These are phyloP conservation scores for Knipowitschia caucasica DNA, from an alignment of 2,797 vertebrate genomes.

Conservation along the genomic window DNA sequence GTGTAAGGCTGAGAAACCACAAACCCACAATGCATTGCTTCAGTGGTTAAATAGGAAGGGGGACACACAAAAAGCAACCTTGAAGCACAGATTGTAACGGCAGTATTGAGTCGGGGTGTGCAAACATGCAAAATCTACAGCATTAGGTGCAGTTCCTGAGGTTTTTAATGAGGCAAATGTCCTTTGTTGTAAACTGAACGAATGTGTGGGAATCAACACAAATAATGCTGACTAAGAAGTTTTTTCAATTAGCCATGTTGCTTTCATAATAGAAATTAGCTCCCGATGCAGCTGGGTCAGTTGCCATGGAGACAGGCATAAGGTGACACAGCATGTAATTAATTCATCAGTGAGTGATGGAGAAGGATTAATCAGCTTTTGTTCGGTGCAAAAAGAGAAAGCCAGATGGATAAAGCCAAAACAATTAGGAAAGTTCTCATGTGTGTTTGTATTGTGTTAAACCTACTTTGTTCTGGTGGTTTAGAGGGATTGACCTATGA, in stretches of 20 bases:
- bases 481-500: no score
- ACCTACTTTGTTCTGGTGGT: neutral
- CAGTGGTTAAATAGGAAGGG: slow-evolving; percentile 39
- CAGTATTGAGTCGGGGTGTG: slow-evolving; percentile 17
- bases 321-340: slow-evolving; percentile 67
- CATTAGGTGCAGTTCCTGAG: slow-evolving; percentile 1
- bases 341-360: slow-evolving; percentile 74
- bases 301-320: slow-evolving; percentile 51
- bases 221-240: slow-evolving; percentile 2
- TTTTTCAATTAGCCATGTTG: neutral
- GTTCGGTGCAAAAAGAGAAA: slow-evolving; percentile 46
- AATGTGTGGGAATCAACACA: neutral
- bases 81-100: slow-evolving; percentile 27
- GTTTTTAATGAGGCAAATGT: neutral
- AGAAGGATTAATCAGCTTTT: slow-evolving; percentile 65
- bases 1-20: slow-evolving; percentile 50
- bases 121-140: slow-evolving; percentile 1
- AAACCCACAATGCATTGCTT: slow-evolving; percentile 52
- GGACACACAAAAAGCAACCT: slow-evolving; percentile 34
- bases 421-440: neutral
- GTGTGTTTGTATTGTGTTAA: neutral
- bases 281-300: slow-evolving; percentile 15
- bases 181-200: neutral
- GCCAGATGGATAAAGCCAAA: slow-evolving; percentile 5
- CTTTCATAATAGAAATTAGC: slow-evolving; percentile 5